A percentile compares a stretch with the other conserved stretches of the same genome.
These are phyloP conservation scores for Hylaeus volcanicus DNA, from an alignment of 1,140 invertebrate species.

Conservation along the genomic window DNA sequence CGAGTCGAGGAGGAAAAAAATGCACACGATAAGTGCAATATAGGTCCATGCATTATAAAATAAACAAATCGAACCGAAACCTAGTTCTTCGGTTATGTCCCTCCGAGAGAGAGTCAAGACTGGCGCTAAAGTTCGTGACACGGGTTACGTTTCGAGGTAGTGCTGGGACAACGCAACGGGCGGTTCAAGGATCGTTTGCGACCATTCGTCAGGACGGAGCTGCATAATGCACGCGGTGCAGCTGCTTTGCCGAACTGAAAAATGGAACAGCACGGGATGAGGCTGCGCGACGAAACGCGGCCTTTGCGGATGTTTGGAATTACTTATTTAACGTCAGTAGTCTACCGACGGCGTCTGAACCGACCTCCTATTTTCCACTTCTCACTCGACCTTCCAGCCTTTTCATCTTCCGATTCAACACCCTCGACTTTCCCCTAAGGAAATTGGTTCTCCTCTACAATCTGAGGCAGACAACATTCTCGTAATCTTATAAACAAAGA, in stretches of 20 bases:
- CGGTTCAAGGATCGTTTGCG: slow-evolving; percentile 26
- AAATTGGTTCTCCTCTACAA: slow-evolving; percentile 12
- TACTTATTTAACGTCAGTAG: slow-evolving; percentile 70
- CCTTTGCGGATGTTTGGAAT: slow-evolving; percentile 46
- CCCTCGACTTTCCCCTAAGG: background rate
- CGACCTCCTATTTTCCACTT: slow-evolving; percentile 15
- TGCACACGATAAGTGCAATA: too few species aligned
- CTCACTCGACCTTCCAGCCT: background rate
- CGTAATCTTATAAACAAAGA: too few species aligned
- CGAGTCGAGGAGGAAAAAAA: too few species aligned
- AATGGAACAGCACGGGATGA: slow-evolving; percentile 64
- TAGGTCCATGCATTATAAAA: too few species aligned
- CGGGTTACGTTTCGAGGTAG: background rate
- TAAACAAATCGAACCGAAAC: too few species aligned
- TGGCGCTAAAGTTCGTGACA: slow-evolving; percentile 8
- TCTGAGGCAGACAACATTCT: too few species aligned
- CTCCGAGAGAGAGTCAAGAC: background rate
- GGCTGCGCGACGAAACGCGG: slow-evolving; percentile 52
- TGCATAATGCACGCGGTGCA: slow-evolving; percentile 70
- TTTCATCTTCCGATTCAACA: slow-evolving; percentile 26
- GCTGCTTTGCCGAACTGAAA: slow-evolving; percentile 69
- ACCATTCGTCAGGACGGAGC: slow-evolving; percentile 44
- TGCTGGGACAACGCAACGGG: slow-evolving; percentile 7
- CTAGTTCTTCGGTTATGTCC: background rate
- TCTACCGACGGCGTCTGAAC: slow-evolving; percentile 31